A percentile compares a stretch with the other conserved stretches of the same genome.
Evolutionary conservation across 1,140 invertebrate genomes (phyloP).

Genomic region (Coelopa frigida): DNA sequence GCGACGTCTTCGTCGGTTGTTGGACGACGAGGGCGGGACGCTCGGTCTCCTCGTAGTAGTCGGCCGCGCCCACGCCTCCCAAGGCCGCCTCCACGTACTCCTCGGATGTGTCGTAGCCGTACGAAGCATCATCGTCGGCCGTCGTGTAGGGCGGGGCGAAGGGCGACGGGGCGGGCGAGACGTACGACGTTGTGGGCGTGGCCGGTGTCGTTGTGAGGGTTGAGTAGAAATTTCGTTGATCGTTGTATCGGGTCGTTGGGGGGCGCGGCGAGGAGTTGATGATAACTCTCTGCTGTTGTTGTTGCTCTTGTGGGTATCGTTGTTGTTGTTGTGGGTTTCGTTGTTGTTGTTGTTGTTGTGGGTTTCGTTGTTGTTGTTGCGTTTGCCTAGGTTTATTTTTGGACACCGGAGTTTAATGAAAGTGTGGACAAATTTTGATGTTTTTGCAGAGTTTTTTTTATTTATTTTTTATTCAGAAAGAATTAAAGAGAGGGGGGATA

Average conservation of each 20-base stretch:
- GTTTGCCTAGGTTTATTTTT: too few relatives aligned
- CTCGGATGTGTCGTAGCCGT: conserved; percentile 24
- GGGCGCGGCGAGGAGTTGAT: conserved; percentile 10
- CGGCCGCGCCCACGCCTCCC: conserved; percentile 15
- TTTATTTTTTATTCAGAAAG: too few relatives aligned
- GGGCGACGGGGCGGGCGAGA: too few relatives aligned
- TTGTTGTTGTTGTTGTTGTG: neutral
- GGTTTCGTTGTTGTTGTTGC: too few relatives aligned
- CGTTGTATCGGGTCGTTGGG: conserved; percentile 6
- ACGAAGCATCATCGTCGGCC: conserved; percentile 16
- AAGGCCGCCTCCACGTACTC: too few relatives aligned
- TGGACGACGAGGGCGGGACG: too few relatives aligned
- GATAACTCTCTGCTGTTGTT: conserved; percentile 3
- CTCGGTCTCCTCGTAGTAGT: neutral
- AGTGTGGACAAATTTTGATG: too few relatives aligned
- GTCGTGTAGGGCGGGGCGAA: neutral
- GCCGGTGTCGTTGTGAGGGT: conserved; percentile 19
- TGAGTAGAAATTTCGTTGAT: conserved; percentile 25
- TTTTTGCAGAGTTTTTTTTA: too few relatives aligned
- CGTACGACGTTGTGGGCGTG: too few relatives aligned
- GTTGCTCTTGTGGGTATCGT: conserved; percentile 3
- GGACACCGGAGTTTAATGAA: too few relatives aligned
- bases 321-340: conserved; percentile 4
- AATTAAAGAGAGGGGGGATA: too few relatives aligned
- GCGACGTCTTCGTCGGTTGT: too few relatives aligned